phyloP scores from a whole-genome alignment of 2,797 vertebrate species.

The Eulemur coronatus region DNA sequence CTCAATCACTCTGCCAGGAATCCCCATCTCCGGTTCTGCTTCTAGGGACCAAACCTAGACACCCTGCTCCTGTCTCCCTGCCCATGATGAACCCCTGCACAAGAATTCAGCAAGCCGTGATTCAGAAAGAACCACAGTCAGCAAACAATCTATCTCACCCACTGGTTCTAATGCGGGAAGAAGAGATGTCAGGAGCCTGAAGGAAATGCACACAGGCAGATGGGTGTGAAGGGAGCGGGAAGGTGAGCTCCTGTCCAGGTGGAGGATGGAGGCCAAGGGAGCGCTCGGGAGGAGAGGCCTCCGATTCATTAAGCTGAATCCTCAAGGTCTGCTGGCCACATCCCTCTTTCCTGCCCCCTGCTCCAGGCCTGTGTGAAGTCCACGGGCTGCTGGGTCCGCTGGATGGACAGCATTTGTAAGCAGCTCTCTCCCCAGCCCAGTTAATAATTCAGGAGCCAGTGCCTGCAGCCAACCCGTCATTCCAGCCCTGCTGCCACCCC shows the following conservation, averaged over 20 bases:
- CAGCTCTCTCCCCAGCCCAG: slow-evolving; percentile 26
- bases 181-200: not conserved
- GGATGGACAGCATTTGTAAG: slow-evolving; percentile 41
- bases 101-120: not conserved
- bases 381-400: not conserved
- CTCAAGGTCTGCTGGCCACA: not conserved
- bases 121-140: not conserved
- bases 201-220: not conserved
- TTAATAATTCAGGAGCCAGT: slow-evolving; percentile 64
- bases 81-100: fast-evolving
- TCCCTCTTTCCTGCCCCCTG: not conserved
- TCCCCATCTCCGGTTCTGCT: not conserved
- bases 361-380: slow-evolving; percentile 5
- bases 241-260: not conserved
- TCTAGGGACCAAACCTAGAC: not conserved
- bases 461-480: slow-evolving; percentile 29
- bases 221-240: fast-evolving
- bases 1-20: not conserved
- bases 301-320: not conserved
- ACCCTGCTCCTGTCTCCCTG: not conserved
- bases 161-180: not conserved
- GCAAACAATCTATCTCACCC: not conserved
- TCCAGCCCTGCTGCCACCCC: not conserved
- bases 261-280: not conserved
- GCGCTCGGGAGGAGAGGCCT: not conserved